Percentiles rank a stretch among this genome's conserved stretches.
Evolutionary conservation across 2,797 vertebrate genomes (phyloP).

Genomic region (Xenentodon cancila): DNA sequence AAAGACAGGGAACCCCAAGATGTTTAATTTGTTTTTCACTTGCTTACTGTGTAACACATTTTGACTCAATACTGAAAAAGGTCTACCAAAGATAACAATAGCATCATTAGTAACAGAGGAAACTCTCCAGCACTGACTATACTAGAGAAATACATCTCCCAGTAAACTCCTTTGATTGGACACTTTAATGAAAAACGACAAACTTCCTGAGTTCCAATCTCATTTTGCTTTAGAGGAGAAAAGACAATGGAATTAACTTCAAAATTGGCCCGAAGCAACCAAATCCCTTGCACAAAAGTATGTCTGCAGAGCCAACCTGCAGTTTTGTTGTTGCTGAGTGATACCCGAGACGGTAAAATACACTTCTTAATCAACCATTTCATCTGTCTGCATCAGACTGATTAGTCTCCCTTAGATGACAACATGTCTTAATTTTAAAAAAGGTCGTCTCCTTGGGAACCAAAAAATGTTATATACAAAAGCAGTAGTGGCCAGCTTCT

Average conservation of each 20-base stretch:
- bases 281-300: conserved; percentile 10
- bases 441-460: background rate
- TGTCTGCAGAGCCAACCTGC: background rate
- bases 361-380: background rate
- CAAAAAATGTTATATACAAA: conserved; percentile 17
- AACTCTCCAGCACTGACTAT: conserved; percentile 50
- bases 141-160: conserved; percentile 48
- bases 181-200: conserved; percentile 69
- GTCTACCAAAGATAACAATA: conserved; percentile 36
- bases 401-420: background rate
- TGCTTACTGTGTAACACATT: conserved; percentile 25
- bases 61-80: conserved; percentile 50
- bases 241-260: conserved; percentile 70
- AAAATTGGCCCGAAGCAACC: conserved; percentile 63
- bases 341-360: conserved; percentile 10
- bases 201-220: conserved; percentile 60
- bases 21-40: conserved; percentile 50
- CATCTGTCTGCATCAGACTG: background rate
- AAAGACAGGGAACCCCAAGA: conserved; percentile 8
- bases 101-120: conserved; percentile 59
- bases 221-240: conserved; percentile 66
- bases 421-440: background rate
- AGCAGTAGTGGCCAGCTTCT: conserved; percentile 5
- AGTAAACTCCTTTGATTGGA: conserved; percentile 71
- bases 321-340: conserved; percentile 22